These are phyloP conservation scores for Pangasius sanitwongsei DNA, from an alignment of 2,797 vertebrate species.

Conservation along the genomic window DNA sequence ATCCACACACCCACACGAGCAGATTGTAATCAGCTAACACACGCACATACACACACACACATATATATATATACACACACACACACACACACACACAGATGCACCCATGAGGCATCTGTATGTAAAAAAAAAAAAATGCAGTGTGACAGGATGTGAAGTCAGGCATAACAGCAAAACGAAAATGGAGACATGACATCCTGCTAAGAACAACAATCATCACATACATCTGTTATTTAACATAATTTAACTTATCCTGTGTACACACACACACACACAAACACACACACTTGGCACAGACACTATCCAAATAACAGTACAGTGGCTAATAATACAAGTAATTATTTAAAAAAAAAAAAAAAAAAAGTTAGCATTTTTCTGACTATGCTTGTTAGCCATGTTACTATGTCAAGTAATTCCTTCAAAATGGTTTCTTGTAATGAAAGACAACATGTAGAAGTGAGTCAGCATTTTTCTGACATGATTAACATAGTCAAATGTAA, in stretches of 20 bases:
- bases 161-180: background rate
- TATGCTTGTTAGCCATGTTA: background rate
- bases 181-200: background rate
- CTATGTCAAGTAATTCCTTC: background rate
- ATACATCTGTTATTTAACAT: background rate
- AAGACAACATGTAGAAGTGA: background rate
- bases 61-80: too few relatives aligned
- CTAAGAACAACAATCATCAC: background rate
- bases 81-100: background rate
- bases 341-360: too few relatives aligned
- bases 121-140: background rate
- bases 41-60: background rate
- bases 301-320: background rate
- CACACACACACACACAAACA: background rate
- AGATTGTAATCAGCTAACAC: conserved; percentile 26
- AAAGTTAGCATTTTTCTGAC: background rate
- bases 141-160: background rate
- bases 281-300: background rate
- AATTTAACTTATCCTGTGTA: background rate
- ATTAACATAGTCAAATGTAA: background rate
- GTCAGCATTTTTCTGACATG: background rate
- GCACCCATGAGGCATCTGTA: background rate
- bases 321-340: background rate
- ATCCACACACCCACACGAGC: conserved; percentile 16
- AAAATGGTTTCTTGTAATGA: background rate